Percentiles rank a stretch among this genome's conserved stretches.
Evolutionary conservation across 2,113 vertebrate genomes (phyloP).

Genomic region (Vulpes vulpes): DNA sequence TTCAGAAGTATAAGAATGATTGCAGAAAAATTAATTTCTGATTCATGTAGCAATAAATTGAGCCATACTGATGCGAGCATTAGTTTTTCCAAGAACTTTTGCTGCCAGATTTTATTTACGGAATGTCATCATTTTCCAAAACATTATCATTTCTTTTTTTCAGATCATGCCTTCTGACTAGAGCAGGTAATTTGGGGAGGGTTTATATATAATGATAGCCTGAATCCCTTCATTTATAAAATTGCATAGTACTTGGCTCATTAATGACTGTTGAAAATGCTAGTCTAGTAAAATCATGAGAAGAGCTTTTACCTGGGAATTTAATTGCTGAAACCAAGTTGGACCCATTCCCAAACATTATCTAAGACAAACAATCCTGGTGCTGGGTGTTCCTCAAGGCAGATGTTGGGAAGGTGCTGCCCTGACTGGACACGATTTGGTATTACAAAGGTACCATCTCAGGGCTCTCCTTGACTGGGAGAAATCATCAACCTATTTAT

Average conservation of each 20-base stretch:
- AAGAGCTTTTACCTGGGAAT: constrained; percentile 59
- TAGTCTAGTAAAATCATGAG: constrained; percentile 68
- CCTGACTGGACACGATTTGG: background rate
- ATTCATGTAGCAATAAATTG: constrained; percentile 77
- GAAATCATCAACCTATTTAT: constrained; percentile 72
- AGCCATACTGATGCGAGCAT: constrained; percentile 69
- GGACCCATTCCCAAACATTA: constrained; percentile 60
- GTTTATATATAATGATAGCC: constrained; percentile 74
- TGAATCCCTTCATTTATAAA: constrained; percentile 77
- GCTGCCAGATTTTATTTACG: constrained; percentile 82
- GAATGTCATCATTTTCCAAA: constrained; percentile 83
- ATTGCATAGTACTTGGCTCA: constrained; percentile 71
- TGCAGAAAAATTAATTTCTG: constrained; percentile 72
- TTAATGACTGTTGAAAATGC: constrained; percentile 56
- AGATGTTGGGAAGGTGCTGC: background rate
- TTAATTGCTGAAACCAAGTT: constrained; percentile 76
- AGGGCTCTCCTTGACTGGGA: constrained; percentile 57
- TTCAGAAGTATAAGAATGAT: constrained; percentile 72
- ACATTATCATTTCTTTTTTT: constrained; percentile 79
- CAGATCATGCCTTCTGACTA: constrained; percentile 69
- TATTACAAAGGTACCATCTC: background rate
- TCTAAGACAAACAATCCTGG: constrained; percentile 45
- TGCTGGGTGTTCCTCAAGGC: constrained; percentile 56
- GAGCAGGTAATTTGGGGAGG: constrained; percentile 62
- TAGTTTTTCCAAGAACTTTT: constrained; percentile 79